These are phyloP conservation scores for Parnassius glacialis DNA, from an alignment of 2,888 invertebrate species.

Conservation along the genomic window DNA sequence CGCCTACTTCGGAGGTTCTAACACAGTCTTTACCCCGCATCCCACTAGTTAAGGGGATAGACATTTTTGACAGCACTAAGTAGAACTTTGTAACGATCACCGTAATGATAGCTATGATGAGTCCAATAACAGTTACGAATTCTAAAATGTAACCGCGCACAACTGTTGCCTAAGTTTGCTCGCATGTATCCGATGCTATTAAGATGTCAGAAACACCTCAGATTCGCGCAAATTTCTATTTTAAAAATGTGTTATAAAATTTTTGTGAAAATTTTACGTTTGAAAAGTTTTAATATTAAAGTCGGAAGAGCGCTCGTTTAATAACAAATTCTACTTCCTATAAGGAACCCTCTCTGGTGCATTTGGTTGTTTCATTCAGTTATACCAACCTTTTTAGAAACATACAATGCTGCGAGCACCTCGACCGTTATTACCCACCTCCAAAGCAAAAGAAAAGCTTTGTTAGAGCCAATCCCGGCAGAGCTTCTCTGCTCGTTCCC, in stretches of 20 bases:
- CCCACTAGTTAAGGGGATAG: too few relatives aligned
- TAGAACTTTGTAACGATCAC: slow-evolving; percentile 52
- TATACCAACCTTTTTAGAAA: slow-evolving; percentile 56
- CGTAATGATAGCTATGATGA: slow-evolving; percentile 65
- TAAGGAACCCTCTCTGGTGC: slow-evolving; percentile 46
- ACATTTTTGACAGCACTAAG: slow-evolving; percentile 27
- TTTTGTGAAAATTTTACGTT: too few relatives aligned
- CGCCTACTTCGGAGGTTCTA: too few relatives aligned
- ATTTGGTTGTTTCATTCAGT: slow-evolving; percentile 53
- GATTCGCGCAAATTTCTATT: too few relatives aligned
- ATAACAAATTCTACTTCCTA: slow-evolving; percentile 55
- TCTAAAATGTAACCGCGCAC: slow-evolving; percentile 55
- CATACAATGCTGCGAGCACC: slow-evolving; percentile 62
- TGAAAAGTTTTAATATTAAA: slow-evolving; percentile 28
- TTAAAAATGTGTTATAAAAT: too few relatives aligned
- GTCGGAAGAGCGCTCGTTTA: slow-evolving; percentile 34
- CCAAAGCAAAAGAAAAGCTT: slow-evolving; percentile 51
- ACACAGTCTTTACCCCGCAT: too few relatives aligned
- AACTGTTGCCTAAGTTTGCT: slow-evolving; percentile 49
- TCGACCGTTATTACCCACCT: slow-evolving; percentile 60
- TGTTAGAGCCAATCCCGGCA: slow-evolving; percentile 59
- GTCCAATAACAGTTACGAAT: slow-evolving; percentile 67
- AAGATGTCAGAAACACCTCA: slow-evolving; percentile 1
- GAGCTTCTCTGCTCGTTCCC: slow-evolving; percentile 49
- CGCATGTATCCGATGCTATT: slow-evolving; percentile 8